Conservation (phyloP, 1,140 invertebrate species). For the Cardiocondyla obscurior region DNA sequence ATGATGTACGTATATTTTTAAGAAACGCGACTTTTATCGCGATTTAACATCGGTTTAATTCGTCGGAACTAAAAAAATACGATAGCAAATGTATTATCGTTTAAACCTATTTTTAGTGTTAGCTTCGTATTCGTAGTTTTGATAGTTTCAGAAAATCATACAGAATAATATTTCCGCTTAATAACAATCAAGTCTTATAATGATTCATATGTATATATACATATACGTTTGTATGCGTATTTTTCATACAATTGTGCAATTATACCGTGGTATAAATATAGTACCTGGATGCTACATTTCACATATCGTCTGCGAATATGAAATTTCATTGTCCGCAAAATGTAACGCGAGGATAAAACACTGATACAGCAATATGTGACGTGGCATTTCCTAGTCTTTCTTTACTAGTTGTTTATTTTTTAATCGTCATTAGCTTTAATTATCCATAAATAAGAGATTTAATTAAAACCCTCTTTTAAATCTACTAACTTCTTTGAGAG, state of each 20-base stretch:
- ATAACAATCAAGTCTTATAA: conserved; percentile 62
- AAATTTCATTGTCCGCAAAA: conserved; percentile 15
- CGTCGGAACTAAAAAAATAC: neutral
- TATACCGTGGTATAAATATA: conserved; percentile 56
- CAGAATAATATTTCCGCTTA: conserved; percentile 64
- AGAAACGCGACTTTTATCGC: conserved; percentile 3
- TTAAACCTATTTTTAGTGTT: conserved; percentile 61
- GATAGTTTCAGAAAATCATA: conserved; percentile 16
- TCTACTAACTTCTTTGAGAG: neutral
- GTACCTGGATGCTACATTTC: conserved; percentile 33
- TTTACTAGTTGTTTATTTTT: neutral
- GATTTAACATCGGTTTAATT: conserved; percentile 29
- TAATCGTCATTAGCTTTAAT: conserved; percentile 9
- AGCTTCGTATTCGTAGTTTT: conserved; percentile 27
- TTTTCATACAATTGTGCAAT: conserved; percentile 70
- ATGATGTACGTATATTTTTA: neutral
- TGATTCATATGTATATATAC: conserved; percentile 69
- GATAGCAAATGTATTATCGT: conserved; percentile 49
- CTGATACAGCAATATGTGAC: conserved; percentile 11
- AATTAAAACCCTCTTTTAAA: neutral
- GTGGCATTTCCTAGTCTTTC: conserved; percentile 33
- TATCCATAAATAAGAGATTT: neutral
- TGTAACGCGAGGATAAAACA: neutral
- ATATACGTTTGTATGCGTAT: conserved; percentile 69
- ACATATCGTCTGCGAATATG: conserved; percentile 21